Evolutionary conservation across 2,797 vertebrate species (phyloP).

Genomic region (Peromyscus aztecus): DNA sequence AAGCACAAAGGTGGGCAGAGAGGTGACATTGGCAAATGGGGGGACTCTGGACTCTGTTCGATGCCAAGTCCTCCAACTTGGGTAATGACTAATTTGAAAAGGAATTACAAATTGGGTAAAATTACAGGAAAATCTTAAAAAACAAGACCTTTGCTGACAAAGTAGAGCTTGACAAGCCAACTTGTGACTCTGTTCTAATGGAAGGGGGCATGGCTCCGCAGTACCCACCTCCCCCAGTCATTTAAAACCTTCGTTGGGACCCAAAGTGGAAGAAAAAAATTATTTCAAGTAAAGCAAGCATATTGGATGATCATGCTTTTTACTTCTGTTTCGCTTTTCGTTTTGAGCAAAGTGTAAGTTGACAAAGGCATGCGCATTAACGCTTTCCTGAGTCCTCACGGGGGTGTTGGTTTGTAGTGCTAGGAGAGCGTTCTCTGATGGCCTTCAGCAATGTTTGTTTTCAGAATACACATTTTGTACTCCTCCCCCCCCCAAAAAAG

Average conservation of each 20-base stretch:
- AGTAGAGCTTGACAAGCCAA: not conserved
- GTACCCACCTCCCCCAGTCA: not conserved
- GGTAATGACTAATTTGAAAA: not conserved
- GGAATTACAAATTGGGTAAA: not conserved
- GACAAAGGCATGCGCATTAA: not conserved
- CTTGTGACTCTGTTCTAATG: not conserved
- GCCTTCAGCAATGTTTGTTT: not conserved
- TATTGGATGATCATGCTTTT: not conserved
- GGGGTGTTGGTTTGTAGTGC: not conserved
- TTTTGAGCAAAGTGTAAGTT: not conserved
- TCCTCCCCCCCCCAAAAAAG: not conserved
- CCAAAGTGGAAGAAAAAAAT: not conserved
- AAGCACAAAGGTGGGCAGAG: not conserved
- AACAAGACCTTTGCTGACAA: slow-evolving; percentile 14
- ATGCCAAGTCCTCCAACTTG: not conserved
- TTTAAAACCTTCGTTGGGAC: not conserved
- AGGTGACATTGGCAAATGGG: rapidly evolving
- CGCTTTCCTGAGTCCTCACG: not conserved
- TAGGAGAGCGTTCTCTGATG: not conserved
- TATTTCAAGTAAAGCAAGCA: not conserved
- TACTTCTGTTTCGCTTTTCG: not conserved
- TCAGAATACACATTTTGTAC: not conserved
- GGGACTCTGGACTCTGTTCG: not conserved
- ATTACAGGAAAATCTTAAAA: not conserved
- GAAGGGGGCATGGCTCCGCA: not conserved